Evolutionary conservation across 2,888 invertebrate genomes (phyloP).

Genomic region (Hetaerina titia): DNA sequence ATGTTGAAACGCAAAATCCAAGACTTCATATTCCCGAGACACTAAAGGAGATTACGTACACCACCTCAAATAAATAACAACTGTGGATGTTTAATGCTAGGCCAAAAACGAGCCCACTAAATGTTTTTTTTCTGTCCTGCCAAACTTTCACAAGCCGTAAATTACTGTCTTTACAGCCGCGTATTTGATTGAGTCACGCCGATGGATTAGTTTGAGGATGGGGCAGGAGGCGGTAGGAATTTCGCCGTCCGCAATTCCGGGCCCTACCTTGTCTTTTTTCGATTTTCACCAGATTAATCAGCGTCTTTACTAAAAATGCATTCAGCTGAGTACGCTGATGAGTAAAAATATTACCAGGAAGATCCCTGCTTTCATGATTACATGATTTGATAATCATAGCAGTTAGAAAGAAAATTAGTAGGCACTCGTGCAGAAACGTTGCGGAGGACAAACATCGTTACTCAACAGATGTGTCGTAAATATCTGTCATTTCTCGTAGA

Average conservation of each 20-base stretch:
- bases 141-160: neutral
- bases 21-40: neutral
- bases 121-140: neutral
- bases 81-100: neutral
- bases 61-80: neutral
- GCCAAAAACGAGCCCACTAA: neutral
- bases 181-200: slow-evolving; percentile 12
- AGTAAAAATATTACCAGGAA: neutral
- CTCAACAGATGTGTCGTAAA: too few species aligned
- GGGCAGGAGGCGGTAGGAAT: slow-evolving; percentile 8
- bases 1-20: neutral
- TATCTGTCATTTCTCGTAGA: too few species aligned
- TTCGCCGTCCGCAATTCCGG: neutral
- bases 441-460: neutral
- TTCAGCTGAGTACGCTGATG: neutral
- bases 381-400: neutral
- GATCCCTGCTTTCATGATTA: neutral
- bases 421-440: neutral
- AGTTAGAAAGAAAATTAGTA: neutral
- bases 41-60: neutral
- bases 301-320: neutral
- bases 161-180: neutral
- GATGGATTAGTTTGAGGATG: neutral
- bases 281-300: neutral
- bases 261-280: neutral